Evolutionary conservation across 37 sponge, comb jelly and placozoan species (phyloP).

Genomic region (Lycopodina hypogea): DNA sequence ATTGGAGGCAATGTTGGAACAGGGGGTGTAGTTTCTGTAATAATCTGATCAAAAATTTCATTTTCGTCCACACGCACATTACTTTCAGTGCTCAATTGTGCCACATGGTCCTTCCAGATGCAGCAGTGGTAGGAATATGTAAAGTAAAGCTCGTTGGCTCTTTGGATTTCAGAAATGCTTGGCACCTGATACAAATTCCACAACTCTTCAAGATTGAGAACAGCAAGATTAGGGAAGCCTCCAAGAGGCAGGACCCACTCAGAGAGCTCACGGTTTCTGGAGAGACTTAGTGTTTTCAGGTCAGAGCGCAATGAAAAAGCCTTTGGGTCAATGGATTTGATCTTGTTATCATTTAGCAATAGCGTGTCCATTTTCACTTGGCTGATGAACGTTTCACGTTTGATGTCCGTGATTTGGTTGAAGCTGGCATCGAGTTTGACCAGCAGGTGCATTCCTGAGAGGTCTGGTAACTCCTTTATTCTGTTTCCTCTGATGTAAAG

Average conservation of each 20-base stretch:
- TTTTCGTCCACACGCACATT: neutral
- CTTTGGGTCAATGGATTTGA: neutral
- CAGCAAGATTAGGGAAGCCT: constrained; percentile 47
- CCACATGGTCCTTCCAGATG: constrained; percentile 19
- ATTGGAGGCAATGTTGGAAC: neutral
- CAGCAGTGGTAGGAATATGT: constrained; percentile 80
- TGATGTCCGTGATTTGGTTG: constrained; percentile 25
- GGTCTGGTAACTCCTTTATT: constrained; percentile 8
- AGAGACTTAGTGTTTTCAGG: constrained; percentile 40
- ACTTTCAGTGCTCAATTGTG: neutral
- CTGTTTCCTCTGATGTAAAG: constrained; percentile 17
- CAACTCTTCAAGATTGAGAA: constrained; percentile 22
- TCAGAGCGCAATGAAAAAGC: constrained; percentile 25
- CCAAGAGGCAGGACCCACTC: constrained; percentile 27
- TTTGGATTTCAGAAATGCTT: neutral
- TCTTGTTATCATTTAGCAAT: constrained; percentile 36
- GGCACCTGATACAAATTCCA: constrained; percentile 33
- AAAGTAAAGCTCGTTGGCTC: constrained; percentile 3
- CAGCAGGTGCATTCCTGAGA: neutral
- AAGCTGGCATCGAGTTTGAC: neutral
- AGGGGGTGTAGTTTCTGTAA: neutral
- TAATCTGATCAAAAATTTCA: neutral
- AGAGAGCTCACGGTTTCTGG: constrained; percentile 28
- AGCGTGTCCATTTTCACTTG: neutral
- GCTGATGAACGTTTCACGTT: neutral